Conservation (phyloP, 2,797 vertebrate genomes). For the Cygnus olor region DNA sequence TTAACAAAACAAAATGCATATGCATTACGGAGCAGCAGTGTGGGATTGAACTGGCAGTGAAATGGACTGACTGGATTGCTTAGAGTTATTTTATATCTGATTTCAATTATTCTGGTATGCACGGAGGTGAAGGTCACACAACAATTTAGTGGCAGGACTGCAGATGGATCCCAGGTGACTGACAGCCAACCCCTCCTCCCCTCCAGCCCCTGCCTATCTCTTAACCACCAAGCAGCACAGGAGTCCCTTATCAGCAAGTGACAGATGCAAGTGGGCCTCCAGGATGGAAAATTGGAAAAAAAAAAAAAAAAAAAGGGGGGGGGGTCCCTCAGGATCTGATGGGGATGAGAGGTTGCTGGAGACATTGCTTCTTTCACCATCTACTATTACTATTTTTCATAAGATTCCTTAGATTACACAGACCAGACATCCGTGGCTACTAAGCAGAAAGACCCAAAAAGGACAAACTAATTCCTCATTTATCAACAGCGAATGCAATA, state of each 20-base stretch:
- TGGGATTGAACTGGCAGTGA: neutral
- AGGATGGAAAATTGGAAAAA: neutral
- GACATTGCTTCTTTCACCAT: slow-evolving; percentile 1
- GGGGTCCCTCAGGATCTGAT: neutral
- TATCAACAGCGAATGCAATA: slow-evolving; percentile 62
- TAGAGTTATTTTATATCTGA: slow-evolving; percentile 33
- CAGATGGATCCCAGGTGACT: slow-evolving; percentile 37
- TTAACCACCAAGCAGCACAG: slow-evolving; percentile 16
- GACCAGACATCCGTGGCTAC: slow-evolving; percentile 53
- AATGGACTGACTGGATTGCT: neutral
- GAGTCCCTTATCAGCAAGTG: slow-evolving; percentile 62
- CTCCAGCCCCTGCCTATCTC: neutral
- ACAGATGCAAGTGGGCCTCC: slow-evolving; percentile 26
- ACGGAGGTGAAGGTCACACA: slow-evolving; percentile 60
- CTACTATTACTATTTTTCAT: slow-evolving; percentile 45
- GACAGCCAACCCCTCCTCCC: neutral
- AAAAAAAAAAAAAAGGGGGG: neutral
- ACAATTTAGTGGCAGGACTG: slow-evolving; percentile 29
- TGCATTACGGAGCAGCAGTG: neutral
- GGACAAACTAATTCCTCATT: slow-evolving; percentile 71
- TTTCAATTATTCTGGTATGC: slow-evolving; percentile 36
- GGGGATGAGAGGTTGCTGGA: neutral
- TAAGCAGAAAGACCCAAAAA: slow-evolving; percentile 52
- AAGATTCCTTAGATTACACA: slow-evolving; percentile 28
- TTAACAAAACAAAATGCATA: slow-evolving; percentile 24